phyloP scores from a whole-genome alignment of 1,140 invertebrate genomes.

The Megalopta genalis region DNA sequence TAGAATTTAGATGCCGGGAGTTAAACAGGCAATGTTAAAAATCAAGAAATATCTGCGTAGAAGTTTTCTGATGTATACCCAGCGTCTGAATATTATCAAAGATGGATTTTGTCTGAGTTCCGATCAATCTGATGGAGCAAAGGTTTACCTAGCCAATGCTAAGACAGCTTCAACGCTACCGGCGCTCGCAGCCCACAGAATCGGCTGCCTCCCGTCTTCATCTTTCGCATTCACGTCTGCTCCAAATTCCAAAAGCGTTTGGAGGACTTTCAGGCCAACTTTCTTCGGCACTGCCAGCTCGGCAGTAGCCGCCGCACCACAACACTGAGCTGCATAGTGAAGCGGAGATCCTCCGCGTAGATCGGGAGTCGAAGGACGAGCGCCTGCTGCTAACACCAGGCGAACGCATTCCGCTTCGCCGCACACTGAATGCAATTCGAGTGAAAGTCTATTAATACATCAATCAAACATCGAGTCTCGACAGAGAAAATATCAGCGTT shows the following conservation, averaged over 20 bases:
- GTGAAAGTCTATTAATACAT: too few relatives aligned
- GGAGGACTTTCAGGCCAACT: constrained; percentile 89
- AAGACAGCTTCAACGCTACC: constrained; percentile 95
- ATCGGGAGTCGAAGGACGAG: constrained; percentile 91
- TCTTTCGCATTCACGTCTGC: constrained; percentile 92
- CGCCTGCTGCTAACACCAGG: constrained; percentile 90
- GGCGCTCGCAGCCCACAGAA: constrained; percentile 98
- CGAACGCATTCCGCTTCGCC: constrained; percentile 93
- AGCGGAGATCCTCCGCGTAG: constrained; percentile 96
- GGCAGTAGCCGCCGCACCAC: constrained; percentile 87
- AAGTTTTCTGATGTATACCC: too few relatives aligned
- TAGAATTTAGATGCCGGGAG: too few relatives aligned
- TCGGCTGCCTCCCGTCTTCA: constrained; percentile 94
- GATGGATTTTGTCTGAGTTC: not conserved
- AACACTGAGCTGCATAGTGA: constrained; percentile 98
- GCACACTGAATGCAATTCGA: constrained; percentile 85
- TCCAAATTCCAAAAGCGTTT: constrained; percentile 89
- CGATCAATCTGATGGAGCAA: not conserved
- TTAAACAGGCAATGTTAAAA: too few relatives aligned
- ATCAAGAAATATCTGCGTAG: too few relatives aligned
- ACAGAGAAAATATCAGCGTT: too few relatives aligned
- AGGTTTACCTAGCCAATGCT: constrained; percentile 88
- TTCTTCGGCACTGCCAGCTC: constrained; percentile 80
- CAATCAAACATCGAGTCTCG: too few relatives aligned
- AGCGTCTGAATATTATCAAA: too few relatives aligned